Percentiles rank a stretch among this genome's conserved stretches.
Conservation (phyloP, 1,140 invertebrate species). For the Penaeus chinensis region DNA sequence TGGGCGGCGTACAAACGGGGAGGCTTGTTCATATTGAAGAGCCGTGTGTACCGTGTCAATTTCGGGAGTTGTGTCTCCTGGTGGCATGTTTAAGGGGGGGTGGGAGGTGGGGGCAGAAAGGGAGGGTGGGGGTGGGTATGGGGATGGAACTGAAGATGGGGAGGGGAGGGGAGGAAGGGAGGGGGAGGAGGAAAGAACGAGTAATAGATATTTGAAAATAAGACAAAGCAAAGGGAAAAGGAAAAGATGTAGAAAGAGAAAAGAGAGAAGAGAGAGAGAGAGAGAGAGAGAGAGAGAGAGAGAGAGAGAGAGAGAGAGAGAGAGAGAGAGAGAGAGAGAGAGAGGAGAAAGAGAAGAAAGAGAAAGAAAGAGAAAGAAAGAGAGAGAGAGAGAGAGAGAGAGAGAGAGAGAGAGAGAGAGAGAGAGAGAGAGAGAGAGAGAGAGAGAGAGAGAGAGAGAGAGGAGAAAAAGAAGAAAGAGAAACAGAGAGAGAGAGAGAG, state of each 20-base stretch:
- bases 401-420: neutral
- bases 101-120: neutral
- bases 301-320: no score
- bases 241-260: neutral
- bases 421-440: conserved; percentile 3
- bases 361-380: no score
- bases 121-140: neutral
- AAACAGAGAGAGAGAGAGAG: conserved; percentile 35
- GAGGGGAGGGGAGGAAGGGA: no score
- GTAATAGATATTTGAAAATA: no score
- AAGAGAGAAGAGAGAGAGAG: no score
- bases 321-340: neutral
- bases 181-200: no score
- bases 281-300: no score
- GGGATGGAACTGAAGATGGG: neutral
- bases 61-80: conserved; percentile 35
- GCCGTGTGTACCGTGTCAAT: conserved; percentile 49
- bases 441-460: conserved; percentile 33
- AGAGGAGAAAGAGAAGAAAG: no score
- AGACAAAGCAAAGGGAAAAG: no score
- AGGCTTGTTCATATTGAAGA: conserved; percentile 51
- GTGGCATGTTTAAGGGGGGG: neutral
- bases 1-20: conserved; percentile 39
- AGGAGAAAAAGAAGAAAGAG: conserved; percentile 23
- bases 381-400: neutral